These are phyloP conservation scores for Syncerus caffer DNA, from an alignment of 2,797 vertebrate species.

Conservation along the genomic window DNA sequence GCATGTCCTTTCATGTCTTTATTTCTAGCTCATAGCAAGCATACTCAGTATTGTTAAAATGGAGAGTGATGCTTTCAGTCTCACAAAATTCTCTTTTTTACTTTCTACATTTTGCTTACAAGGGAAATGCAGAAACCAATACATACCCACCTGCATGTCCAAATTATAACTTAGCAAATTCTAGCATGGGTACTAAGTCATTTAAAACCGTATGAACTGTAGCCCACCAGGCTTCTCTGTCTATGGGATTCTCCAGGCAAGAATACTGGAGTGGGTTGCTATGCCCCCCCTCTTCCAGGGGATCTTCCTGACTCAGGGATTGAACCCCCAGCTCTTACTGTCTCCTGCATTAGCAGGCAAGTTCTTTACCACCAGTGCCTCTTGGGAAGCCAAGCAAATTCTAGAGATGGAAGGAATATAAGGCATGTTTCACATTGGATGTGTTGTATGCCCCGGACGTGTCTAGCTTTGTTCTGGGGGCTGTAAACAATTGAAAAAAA, in stretches of 20 bases:
- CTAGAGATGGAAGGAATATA: background rate
- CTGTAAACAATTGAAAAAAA: background rate
- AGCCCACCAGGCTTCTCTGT: background rate
- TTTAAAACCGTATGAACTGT: background rate
- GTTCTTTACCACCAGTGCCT: background rate
- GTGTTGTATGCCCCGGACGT: background rate
- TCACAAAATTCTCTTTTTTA: background rate
- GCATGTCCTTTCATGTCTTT: background rate
- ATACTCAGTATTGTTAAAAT: background rate
- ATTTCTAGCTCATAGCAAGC: background rate
- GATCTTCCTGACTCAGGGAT: background rate
- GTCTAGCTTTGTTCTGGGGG: background rate
- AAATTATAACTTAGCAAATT: background rate
- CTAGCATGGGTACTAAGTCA: background rate
- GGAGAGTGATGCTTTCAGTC: background rate
- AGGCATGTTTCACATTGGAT: background rate
- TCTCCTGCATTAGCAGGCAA: background rate
- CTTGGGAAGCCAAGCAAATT: background rate
- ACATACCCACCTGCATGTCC: background rate
- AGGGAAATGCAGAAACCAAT: background rate
- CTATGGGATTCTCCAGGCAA: background rate
- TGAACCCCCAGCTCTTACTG: background rate
- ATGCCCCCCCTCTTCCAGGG: background rate
- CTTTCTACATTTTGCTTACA: background rate
- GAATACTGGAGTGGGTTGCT: background rate